phyloP scores from a whole-genome alignment of 2,113 vertebrate species.

The Nycticryphes semicollaris region DNA sequence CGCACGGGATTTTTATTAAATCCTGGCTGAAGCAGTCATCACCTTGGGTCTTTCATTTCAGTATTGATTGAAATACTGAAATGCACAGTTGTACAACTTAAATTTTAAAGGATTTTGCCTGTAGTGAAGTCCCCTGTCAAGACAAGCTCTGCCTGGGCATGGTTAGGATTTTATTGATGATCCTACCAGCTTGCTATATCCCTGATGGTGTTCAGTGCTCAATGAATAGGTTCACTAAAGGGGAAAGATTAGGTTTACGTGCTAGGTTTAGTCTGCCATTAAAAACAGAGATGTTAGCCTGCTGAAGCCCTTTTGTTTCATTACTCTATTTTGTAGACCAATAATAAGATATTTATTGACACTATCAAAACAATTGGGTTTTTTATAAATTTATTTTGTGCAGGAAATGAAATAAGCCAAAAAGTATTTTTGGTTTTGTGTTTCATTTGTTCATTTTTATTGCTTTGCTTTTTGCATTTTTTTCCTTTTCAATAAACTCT shows the following conservation, averaged over 20 bases:
- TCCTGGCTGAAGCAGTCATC: not conserved
- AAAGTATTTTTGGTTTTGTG: not conserved
- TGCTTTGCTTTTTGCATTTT: not conserved
- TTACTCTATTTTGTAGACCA: not conserved
- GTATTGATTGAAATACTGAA: not conserved
- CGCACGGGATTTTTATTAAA: not conserved
- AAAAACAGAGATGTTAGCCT: not conserved
- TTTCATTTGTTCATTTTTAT: conserved; percentile 4
- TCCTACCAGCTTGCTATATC: not conserved
- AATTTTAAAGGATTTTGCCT: not conserved
- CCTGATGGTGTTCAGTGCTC: not conserved
- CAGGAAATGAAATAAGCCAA: not conserved
- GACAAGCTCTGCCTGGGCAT: not conserved
- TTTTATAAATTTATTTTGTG: not conserved
- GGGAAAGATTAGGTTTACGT: not conserved
- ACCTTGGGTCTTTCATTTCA: not conserved
- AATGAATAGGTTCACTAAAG: not conserved
- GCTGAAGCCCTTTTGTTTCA: not conserved
- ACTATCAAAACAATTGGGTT: not conserved
- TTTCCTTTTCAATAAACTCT: not conserved
- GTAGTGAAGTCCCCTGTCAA: not conserved
- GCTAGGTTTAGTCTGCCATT: not conserved
- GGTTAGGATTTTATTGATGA: not conserved
- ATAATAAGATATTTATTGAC: not conserved
- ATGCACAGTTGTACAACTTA: not conserved